Evolutionary conservation across 2,113 vertebrate species (phyloP).

Genomic region (Lasiurus cinereus): DNA sequence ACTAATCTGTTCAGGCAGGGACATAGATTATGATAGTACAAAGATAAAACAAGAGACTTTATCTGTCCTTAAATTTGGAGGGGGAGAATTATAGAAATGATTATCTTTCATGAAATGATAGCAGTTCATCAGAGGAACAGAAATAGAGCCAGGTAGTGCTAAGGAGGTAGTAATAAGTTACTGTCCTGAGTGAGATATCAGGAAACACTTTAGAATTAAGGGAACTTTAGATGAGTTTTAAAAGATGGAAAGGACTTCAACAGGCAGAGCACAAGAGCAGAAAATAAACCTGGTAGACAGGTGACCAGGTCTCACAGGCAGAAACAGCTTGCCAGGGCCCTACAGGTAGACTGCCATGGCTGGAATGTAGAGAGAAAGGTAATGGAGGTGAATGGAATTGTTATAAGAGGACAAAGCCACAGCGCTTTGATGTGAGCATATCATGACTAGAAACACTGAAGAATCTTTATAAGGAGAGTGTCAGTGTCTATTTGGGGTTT

Average conservation of each 20-base stretch:
- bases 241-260: constrained; percentile 24
- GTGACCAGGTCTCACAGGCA: background rate
- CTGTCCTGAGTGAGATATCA: background rate
- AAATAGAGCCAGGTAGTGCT: background rate
- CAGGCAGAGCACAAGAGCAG: background rate
- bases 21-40: background rate
- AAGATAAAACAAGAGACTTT: background rate
- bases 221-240: background rate
- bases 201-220: constrained; percentile 36
- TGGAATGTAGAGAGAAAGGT: background rate
- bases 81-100: background rate
- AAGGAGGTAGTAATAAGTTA: background rate
- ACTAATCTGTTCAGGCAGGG: background rate
- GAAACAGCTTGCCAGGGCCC: background rate
- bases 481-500: background rate
- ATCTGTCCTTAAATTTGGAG: background rate
- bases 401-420: background rate
- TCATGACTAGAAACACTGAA: background rate
- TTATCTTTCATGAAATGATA: background rate
- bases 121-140: background rate
- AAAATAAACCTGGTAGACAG: background rate
- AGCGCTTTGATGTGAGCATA: background rate
- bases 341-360: background rate
- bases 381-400: background rate
- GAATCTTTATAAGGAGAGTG: background rate